phyloP scores from a whole-genome alignment of 2,113 vertebrate genomes.

The Xenopus laevis region DNA sequence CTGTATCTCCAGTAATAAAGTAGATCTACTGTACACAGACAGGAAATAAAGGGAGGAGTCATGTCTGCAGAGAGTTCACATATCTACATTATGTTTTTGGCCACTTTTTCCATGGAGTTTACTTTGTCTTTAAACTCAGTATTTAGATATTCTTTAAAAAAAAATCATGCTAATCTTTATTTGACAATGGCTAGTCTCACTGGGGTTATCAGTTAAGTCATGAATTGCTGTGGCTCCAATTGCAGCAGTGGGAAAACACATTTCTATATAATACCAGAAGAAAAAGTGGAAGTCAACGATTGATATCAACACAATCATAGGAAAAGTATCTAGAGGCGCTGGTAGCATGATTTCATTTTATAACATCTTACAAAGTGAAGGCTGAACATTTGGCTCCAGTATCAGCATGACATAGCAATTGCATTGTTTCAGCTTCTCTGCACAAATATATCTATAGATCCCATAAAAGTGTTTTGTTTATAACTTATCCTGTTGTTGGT shows the following conservation, averaged over 20 bases:
- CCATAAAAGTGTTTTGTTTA: constrained; percentile 60
- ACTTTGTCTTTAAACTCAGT: too few species aligned
- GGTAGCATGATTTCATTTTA: constrained; percentile 75
- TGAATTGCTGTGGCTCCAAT: constrained; percentile 70
- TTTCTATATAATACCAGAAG: constrained; percentile 77
- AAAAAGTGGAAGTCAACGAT: constrained; percentile 81
- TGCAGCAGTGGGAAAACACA: constrained; percentile 73
- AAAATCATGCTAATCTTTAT: too few species aligned
- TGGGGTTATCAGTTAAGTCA: constrained; percentile 73
- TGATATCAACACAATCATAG: constrained; percentile 86
- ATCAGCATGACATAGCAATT: constrained; percentile 68
- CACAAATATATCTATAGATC: constrained; percentile 74
- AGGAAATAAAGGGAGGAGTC: too few species aligned
- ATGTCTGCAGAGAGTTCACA: too few species aligned
- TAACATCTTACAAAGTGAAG: constrained; percentile 78
- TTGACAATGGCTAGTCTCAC: constrained; percentile 58
- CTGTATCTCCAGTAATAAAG: too few species aligned
- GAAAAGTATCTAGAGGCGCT: constrained; percentile 80
- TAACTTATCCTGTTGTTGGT: constrained; percentile 14
- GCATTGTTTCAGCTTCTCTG: constrained; percentile 70
- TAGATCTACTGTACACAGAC: too few species aligned
- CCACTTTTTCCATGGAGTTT: too few species aligned
- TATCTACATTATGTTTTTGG: too few species aligned
- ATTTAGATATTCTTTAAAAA: too few species aligned
- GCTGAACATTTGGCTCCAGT: constrained; percentile 68